Evolutionary conservation across 2,888 invertebrate genomes (phyloP), one percentile per base, ranked within the genome.

Genomic region (Gasteruption jaculator): DNA sequence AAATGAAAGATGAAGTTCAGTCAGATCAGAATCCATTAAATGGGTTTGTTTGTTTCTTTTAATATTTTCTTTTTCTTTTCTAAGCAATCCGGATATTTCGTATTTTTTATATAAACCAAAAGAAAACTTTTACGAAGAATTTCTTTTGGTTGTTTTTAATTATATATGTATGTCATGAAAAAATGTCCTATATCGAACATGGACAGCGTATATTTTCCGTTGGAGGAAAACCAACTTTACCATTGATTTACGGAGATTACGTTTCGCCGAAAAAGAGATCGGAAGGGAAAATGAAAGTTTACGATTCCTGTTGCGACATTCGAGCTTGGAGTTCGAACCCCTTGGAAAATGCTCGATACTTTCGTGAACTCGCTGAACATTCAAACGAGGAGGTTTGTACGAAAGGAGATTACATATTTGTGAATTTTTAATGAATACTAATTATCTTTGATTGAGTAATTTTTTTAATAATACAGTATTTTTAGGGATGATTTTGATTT

Each of bases 301-400:
- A 73, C 48, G 73, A 74, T 24, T 79, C 79, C 38, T 78, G 77
- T 50, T 56, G 58, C 19, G 78, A 79, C 58, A 48, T 76, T 24
- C 69, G 78, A 52, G 77, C 79, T 49, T 79, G 79, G 79, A 77
- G 76, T 57, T 74, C 76, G 57, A 74, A 76, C 56, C 43, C 54
- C n/a, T 39, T 54, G 24, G 65, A 67, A 27, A 61, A 50, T 46
- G 58, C 54, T 14, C 60, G 55, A 34, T 67, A 66, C 46, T 65
- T 67, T 49, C 63, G 61, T 5, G 63, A 67, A 48, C 53, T 63
- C 18, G 52, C 53, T 11, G 64, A 67, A 47, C 52, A 59, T 37
- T 52, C 52, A n/a, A 30, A n/a, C n/a, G n/a, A 51, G 26, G 43
- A 52, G 47, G 63, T 63, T 39, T 20, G 53, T 35, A 25, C n/a